These are phyloP conservation scores for Channa striata DNA, from an alignment of 2,797 vertebrate genomes.

Conservation along the genomic window DNA sequence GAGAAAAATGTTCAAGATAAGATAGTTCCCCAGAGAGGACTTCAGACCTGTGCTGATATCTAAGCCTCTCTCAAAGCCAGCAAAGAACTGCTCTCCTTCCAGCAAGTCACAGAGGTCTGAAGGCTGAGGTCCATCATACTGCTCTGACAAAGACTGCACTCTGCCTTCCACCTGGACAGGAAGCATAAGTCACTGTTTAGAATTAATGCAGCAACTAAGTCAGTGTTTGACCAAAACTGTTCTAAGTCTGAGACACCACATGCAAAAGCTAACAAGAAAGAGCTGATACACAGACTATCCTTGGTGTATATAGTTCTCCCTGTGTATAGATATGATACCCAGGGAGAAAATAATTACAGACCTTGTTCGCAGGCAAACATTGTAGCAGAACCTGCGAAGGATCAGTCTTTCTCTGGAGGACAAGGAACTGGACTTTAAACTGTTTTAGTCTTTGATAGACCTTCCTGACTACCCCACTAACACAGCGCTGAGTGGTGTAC, in stretches of 20 bases:
- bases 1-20: slow-evolving; percentile 22
- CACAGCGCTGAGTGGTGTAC: slow-evolving; percentile 92
- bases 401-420: slow-evolving; percentile 91
- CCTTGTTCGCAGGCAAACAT: slow-evolving; percentile 93
- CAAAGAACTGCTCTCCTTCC: slow-evolving; percentile 98
- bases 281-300: not conserved
- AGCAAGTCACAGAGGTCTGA: slow-evolving; percentile 95
- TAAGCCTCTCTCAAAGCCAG: slow-evolving; percentile 94
- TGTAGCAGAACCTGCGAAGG: slow-evolving; percentile 94
- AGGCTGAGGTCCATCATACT: slow-evolving; percentile 94
- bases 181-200: slow-evolving; percentile 21
- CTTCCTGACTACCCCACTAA: slow-evolving; percentile 89
- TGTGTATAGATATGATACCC: not conserved
- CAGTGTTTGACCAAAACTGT: not conserved
- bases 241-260: not conserved
- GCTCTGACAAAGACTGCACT: slow-evolving; percentile 74
- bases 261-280: not conserved
- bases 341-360: slow-evolving; percentile 51
- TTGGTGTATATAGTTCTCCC: not conserved
- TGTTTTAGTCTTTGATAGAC: slow-evolving; percentile 92
- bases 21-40: slow-evolving; percentile 28
- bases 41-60: slow-evolving; percentile 89
- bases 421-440: slow-evolving; percentile 95
- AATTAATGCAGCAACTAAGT: slow-evolving; percentile 1
- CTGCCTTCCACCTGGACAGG: slow-evolving; percentile 77